Base-by-base conservation (phyloP, 2,888 invertebrate genomes). In the Incurvaria masculella region DNA sequence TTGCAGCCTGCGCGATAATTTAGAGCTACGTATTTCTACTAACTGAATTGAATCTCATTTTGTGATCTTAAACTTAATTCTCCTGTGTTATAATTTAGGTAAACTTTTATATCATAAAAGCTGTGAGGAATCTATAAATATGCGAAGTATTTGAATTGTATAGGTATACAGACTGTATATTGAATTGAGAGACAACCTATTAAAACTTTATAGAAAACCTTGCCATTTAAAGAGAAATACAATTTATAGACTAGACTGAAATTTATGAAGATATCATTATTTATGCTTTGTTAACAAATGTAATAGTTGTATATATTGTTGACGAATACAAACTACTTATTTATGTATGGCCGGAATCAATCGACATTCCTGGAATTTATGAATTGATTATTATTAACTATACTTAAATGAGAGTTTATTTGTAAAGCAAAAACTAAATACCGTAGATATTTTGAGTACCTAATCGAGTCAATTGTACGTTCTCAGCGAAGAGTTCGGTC, bases 51-150 rank as follows among this genome's bases (percentile, higher is more conserved):
- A 78, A 78, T 78, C 76, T 78, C 76, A 78, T 78, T 78, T 76
- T 78, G 76, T 78, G 76, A 78, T 78, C 76, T 78, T 78, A 78
- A 75, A 78, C 76, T 78, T 78, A 78, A 78, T 75, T 78, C 76
- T 75, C 75, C 75, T 78, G 75, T 78, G 76, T 78, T 78, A 75
- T 75, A 74, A 72, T 78, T 78, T 78, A 78, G 76, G 75, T 78
- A 76, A 78, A 76, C 75, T 78, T 76, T 78, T 75, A 75, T 78
- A 78, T 76, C 76, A 76, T 75, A 69, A 74, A 75, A 72, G 76
- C 76, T 74, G 76, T 74, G 75, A 75, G 69, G 71, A 68, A 72
- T 69, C 68, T 61, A 58, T 55, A 68, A 66, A 72, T 72, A 68
- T 72, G 70, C 66, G 66, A 71, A 66, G 75, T 72, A 69, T 72